Evolutionary conservation across 1,140 invertebrate species (phyloP), one percentile per base, ranked within the genome.

Genomic region (Coptotermes formosanus): DNA sequence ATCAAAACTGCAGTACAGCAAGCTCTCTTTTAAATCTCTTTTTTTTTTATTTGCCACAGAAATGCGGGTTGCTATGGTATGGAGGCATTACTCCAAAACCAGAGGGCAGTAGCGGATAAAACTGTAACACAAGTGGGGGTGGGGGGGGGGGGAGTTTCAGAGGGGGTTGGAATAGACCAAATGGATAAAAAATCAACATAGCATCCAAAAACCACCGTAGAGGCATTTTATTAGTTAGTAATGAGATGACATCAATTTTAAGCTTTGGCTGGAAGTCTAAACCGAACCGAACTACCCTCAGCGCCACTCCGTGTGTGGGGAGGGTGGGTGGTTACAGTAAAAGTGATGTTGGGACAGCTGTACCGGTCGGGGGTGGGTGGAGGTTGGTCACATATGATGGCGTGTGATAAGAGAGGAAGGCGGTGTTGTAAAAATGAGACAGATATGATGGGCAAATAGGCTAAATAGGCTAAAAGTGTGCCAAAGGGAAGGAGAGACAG

Each of bases 141-240:
- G 16, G 59, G 59, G 59, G 59, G 59, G 12, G 45, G 14, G 59
- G 38, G 38, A 4, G 38, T 2, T n/a, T 38, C 38, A 64, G 25
- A 75, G 64, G 64, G 52, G 64, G 64, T 30, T 75, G 64, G 25
- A 75, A 75, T 30, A 75, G 25, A 75, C 64, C 64, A 75, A 75
- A 75, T 75, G 64, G 64, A 75, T 75, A 75, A 75, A 75, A 75
- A 75, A 75, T 75, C 64, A 75, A 75, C 64, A 75, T 75, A 75
- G 64, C 64, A 75, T 75, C 64, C 64, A 75, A 75, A 75, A 75
- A n/a, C 64, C 64, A 75, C 64, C 64, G n/a, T 75, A 75, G 64
- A 75, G 64, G 64, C 64, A 75, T 75, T 75, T 75, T 75, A 75
- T 75, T 75, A 75, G 64, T 75, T 75, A 75, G 25, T 75, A 75